Evolutionary conservation across 2,888 invertebrate genomes (phyloP), one percentile per base, ranked within the genome.

Genomic region (Xanthia togata): DNA sequence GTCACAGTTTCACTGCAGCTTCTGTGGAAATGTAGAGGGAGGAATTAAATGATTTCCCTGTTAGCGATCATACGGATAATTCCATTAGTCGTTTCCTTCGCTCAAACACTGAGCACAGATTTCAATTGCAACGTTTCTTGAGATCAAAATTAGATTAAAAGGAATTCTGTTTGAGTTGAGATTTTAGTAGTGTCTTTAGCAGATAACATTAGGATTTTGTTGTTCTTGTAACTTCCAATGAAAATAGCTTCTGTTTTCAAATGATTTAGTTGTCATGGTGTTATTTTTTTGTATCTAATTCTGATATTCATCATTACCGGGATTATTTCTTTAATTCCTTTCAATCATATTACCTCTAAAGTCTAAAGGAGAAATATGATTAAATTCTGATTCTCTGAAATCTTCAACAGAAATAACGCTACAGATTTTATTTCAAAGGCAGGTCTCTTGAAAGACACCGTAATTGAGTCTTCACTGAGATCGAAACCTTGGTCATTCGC

Each of bases 21-120:
- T 38, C 69, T 60, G 78, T 63, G 44, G n/a, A 63, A 55, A 47
- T 41, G 12, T 59, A 41, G 70, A 73, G 76, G 55, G 75, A 70
- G 79, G 84, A 87, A 89, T 89, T 88, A 87, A 89, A 88, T 85
- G 87, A 87, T 89, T 89, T 82, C 79, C 79, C 79, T 82, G 84
- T 82, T 86, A 89, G 84, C 88, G 84, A 90, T 90, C 87, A 77
- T 79, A 80, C 82, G 84, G 79, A 87, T 90, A 90, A 90, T 89
- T 87, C 83, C 76, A 87, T 90, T 89, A 88, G 84, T 74, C 76
- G 53, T 74, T 80, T 83, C 83, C 73, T 76, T 38, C 47, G 41
- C 63, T 68, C 74, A 76, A 80, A 80, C 86, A 82, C 83, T 79
- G 70, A 67, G 79, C 71, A 73, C 81, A 79, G 74, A 83, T 84